Evolutionary conservation across 1,140 invertebrate genomes (phyloP), one percentile per base, ranked within the genome.

Genomic region (Ips nitidus): DNA sequence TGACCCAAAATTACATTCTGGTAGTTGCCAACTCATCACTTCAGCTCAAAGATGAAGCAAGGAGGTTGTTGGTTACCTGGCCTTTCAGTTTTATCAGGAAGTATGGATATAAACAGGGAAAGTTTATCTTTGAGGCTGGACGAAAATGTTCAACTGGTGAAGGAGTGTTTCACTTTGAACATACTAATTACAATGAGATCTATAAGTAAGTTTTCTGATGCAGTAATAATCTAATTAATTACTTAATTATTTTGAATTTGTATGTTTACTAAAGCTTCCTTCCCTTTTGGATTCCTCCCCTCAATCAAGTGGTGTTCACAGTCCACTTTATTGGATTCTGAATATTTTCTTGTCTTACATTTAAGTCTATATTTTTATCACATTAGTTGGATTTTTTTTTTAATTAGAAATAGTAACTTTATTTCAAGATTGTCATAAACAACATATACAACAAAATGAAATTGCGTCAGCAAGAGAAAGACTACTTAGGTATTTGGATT

Each of bases 41-140:
- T 74, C 90, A 92, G 79, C 79, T 93, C 65, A 84, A 88, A 78
- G 87, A 89, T 75, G 77, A 82, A n/a, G 86, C 87, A 73, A 84
- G 85, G 67, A 84, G 84, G 68, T 78, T 90, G 4, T 81, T 92
- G 63, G 92, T 87, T 70, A 91, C 87, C n/a, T 95, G 93, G 93
- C 93, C 93, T 47, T 95, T 93, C 79, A 86, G 88, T 71, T 94
- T 89, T 76, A 94, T 95, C 69, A 85, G 93, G 62, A 83, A 90
- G 65, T 95, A 95, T 81, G 93, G 93, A 38, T 91, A 91, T 72
- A 87, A 88, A 68, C 86, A 89, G 74, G 90, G 90, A 45, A 91
- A 89, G 77, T 95, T 95, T 77, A 92, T 90, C 36, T 94, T 95
- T 81, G 93, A 95, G 85, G 93, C 93, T n/a, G 94, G 94, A 2